These are phyloP conservation scores for Cyphomyrus discorhynchus DNA, from an alignment of 2,113 vertebrate genomes.

Conservation along the genomic window DNA sequence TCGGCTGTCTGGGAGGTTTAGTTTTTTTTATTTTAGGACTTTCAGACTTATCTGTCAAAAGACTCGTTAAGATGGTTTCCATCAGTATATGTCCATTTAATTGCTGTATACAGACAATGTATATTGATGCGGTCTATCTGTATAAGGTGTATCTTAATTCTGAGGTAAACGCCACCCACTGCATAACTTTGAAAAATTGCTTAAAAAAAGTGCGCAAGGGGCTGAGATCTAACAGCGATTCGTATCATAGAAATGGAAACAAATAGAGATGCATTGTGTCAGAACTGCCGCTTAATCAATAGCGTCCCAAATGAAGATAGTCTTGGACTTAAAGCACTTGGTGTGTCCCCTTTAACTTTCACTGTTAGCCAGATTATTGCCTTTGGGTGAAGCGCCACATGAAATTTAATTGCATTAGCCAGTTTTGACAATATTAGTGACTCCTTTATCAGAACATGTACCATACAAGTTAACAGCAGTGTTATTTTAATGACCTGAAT, in stretches of 20 bases:
- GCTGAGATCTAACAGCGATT: background rate
- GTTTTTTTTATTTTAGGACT: background rate
- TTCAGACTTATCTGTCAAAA: background rate
- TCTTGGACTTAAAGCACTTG: background rate
- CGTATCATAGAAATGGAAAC: background rate
- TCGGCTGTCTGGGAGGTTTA: background rate
- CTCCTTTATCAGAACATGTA: background rate
- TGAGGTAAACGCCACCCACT: background rate
- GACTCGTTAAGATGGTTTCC: no score
- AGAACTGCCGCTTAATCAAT: background rate
- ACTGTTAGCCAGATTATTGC: background rate
- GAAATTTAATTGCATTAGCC: background rate
- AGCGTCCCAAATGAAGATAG: background rate
- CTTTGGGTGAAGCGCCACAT: background rate
- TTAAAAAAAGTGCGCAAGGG: background rate
- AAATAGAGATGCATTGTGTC: background rate
- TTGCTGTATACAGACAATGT: background rate
- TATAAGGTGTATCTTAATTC: background rate
- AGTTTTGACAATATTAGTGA: background rate
- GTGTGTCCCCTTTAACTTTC: background rate
- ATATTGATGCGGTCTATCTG: background rate
- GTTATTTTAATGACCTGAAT: background rate
- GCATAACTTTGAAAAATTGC: background rate
- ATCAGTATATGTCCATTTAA: background rate
- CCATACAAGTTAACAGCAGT: background rate